Evolutionary conservation across 2,888 invertebrate genomes (phyloP).

Genomic region (Mycogona germanica): DNA sequence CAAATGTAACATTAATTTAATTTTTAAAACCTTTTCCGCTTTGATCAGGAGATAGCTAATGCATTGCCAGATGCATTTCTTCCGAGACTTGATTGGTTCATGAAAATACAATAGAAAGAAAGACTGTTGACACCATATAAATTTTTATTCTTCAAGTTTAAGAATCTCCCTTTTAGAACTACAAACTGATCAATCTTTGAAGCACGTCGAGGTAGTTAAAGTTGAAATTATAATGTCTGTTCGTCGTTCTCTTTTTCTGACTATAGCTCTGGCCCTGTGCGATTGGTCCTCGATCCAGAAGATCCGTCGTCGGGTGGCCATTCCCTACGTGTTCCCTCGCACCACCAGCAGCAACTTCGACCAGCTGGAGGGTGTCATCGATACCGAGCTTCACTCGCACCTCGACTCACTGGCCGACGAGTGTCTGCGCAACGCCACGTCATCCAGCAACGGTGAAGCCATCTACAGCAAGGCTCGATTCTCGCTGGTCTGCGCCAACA

Average conservation of each 20-base stretch:
- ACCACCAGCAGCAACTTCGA: constrained; percentile 56
- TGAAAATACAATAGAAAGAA: no score
- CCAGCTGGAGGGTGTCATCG: constrained; percentile 52
- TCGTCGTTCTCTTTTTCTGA: background rate
- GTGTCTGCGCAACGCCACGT: background rate
- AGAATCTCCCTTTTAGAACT: background rate
- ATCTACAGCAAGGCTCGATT: constrained; percentile 52
- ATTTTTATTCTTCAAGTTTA: background rate
- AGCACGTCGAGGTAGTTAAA: background rate
- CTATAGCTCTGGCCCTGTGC: constrained; percentile 66
- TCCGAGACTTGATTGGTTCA: no score
- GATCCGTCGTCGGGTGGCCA: constrained; percentile 59
- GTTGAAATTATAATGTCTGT: background rate
- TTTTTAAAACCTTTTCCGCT: no score
- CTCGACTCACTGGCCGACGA: constrained; percentile 19
- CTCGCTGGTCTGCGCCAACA: constrained; percentile 62
- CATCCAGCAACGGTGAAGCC: background rate
- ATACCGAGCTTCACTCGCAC: constrained; percentile 40
- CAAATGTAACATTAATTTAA: no score
- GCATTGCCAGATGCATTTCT: no score
- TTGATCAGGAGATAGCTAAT: no score
- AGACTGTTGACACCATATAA: no score
- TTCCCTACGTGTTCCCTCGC: constrained; percentile 64
- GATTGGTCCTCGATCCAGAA: constrained; percentile 77
- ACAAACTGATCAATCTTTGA: constrained; percentile 14